Base-by-base conservation (phyloP, 2,797 vertebrate species). In the Eulemur rubriventer region DNA sequence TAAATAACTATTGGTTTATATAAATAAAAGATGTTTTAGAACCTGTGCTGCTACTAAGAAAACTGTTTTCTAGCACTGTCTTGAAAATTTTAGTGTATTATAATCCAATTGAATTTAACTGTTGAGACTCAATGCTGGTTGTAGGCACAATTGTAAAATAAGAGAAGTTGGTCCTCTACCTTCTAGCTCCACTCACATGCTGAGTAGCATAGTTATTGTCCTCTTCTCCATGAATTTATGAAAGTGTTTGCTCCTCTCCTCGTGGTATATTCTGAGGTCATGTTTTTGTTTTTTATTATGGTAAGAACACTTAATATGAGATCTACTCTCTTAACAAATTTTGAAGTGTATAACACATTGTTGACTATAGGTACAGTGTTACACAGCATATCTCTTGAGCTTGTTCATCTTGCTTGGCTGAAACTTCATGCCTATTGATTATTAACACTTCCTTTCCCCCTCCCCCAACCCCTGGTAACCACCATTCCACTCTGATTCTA, bases 1-100 rank as follows among this genome's bases (percentile, higher is more conserved):
- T 26, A 82, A 94, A 70, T 41, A 80, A 12, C 73, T 78, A 28
- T 46, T 85, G 50, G 14, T 78, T 91, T 82, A 55, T 75, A 6
- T 90, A 91, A 96, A 90, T 89, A 86, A 95, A 91, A 91, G 55
- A 52, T 92, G 26, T 92, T 78, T 87, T 78, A 84, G 38, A 91
- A 87, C 50, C 61, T 75, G 2, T 90, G 1, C 61, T 96, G 17
- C 72, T 85, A 92, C 59, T 83, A 70, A 91, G 73, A 83, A 65
- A 89, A 93, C 30, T 75, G 35, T 89, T 95, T 72, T n/a, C 43
- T 93, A 69, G 26, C 13, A 81, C 24, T 48, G 17, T 87, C 88
- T 94, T 85, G 12, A 90, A 89, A 59, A 33, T 89, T 18, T 46
- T 73, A 63, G 1, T 67, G 28, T 73, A 50, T 81, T 93, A 16